These are phyloP conservation scores for Ochotona princeps DNA, from an alignment of 2,113 vertebrate species.

Conservation along the genomic window DNA sequence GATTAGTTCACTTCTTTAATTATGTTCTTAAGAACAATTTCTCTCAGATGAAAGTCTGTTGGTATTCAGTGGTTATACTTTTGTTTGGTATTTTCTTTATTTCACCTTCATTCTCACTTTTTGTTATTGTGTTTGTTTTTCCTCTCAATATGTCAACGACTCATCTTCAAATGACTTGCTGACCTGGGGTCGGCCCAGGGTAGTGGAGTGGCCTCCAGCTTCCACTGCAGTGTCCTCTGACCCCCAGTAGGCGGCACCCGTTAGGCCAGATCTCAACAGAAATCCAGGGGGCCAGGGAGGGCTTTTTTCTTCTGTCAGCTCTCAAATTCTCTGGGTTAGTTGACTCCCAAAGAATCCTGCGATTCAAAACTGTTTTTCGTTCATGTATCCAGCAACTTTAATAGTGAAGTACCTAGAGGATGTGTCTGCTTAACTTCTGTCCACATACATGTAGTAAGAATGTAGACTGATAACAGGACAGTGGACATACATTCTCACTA, in stretches of 20 bases:
- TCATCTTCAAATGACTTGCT: background rate
- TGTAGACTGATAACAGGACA: background rate
- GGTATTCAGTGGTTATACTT: background rate
- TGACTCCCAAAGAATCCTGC: background rate
- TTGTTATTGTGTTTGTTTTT: background rate
- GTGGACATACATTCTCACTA: background rate
- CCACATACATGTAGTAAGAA: background rate
- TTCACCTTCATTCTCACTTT: background rate
- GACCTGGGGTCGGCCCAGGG: background rate
- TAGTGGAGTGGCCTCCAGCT: too few relatives aligned
- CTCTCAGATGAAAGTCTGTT: constrained; percentile 7
- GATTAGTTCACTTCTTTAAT: background rate
- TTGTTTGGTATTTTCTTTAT: background rate
- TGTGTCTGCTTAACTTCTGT: background rate
- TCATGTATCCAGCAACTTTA: background rate
- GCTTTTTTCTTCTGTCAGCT: background rate
- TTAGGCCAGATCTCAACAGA: background rate
- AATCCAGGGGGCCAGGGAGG: too few relatives aligned
- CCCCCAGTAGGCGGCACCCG: too few relatives aligned
- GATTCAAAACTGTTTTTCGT: background rate
- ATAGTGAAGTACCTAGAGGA: background rate
- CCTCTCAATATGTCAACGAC: background rate
- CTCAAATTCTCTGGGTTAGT: background rate
- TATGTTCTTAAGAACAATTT: background rate
- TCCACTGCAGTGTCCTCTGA: background rate